Conservation (phyloP, 2,797 vertebrate genomes). For the Oceanodroma leucorhoa region DNA sequence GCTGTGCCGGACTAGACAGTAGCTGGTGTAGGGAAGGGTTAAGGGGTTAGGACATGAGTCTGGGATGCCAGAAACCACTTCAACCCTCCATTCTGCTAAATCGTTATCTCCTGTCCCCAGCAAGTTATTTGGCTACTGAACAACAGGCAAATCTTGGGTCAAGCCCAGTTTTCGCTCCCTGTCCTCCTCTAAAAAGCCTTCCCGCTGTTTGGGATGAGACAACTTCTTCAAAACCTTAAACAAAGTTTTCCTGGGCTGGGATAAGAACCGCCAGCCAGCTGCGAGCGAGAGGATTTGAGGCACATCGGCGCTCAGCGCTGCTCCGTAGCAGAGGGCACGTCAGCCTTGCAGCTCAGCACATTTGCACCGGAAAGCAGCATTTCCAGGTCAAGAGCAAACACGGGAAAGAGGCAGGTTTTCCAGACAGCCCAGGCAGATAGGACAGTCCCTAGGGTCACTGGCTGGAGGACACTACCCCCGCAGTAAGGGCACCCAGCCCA, state of each 20-base stretch:
- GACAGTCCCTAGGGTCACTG: neutral
- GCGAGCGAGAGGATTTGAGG: neutral
- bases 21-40: neutral
- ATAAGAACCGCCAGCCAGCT: neutral
- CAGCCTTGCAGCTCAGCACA: neutral
- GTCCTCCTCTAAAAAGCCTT: neutral
- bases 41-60: neutral
- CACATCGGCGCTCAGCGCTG: neutral
- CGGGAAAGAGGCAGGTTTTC: neutral
- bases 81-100: neutral
- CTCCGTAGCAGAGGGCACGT: neutral
- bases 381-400: slow-evolving; percentile 10
- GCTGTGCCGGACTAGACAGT: neutral
- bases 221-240: neutral
- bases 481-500: neutral
- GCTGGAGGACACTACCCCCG: neutral
- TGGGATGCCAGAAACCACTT: slow-evolving; percentile 34
- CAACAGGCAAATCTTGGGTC: neutral
- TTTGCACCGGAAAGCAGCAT: slow-evolving; percentile 23
- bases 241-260: slow-evolving; percentile 28
- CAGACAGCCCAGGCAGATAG: neutral
- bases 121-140: slow-evolving; percentile 2
- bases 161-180: neutral
- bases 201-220: neutral
- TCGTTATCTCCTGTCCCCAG: slow-evolving; percentile 29